Evolutionary conservation across 1,140 invertebrate genomes (phyloP), one percentile per base, ranked within the genome.

Genomic region (Danaus plexippus): DNA sequence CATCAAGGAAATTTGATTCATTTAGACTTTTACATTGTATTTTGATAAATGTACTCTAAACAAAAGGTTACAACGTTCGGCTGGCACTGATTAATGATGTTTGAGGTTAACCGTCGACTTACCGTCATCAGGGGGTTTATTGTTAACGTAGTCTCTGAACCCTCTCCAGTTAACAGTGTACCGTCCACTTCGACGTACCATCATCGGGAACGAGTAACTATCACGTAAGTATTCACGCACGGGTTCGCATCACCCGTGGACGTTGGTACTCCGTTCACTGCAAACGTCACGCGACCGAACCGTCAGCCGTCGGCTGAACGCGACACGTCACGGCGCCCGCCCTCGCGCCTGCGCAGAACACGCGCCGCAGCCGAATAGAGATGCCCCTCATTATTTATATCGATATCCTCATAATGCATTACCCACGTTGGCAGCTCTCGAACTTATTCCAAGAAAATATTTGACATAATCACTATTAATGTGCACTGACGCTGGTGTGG

Each of bases 101-200:
- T 32, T 32, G 22, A 32, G 22, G 48, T 57, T 49, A 41, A 15
- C 54, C 52, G 46, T 55, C 47, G 51, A 71, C 81, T 81, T 64
- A 87, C 87, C 80, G 77, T 87, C 85, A 64, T 87, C 87, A 44
- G 85, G 84, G 49, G 87, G 85, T 65, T 86, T 80, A 64, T 77
- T 86, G 58, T 80, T 81, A 67, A 83, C 70, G 63, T 80, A 80
- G 52, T 88, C 87, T 61, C 74, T 76, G 66, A 87, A 87, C 13
- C 87, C 85, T 59, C 86, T 77, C 77, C 80, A 85, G 69, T 85
- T 87, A 59, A 87, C 81, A 43, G 81, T 87, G 69, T 87, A 88
- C 32, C 87, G 77, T 55, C 87, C 87, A 71, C 85, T 85, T 59
- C 85, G 78, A 72, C 86, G 76, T 57, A 81, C 84, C 76, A 88